Conservation (phyloP, 37 sponge, comb jelly and placozoan genomes). For the Theonella swinhoei region DNA sequence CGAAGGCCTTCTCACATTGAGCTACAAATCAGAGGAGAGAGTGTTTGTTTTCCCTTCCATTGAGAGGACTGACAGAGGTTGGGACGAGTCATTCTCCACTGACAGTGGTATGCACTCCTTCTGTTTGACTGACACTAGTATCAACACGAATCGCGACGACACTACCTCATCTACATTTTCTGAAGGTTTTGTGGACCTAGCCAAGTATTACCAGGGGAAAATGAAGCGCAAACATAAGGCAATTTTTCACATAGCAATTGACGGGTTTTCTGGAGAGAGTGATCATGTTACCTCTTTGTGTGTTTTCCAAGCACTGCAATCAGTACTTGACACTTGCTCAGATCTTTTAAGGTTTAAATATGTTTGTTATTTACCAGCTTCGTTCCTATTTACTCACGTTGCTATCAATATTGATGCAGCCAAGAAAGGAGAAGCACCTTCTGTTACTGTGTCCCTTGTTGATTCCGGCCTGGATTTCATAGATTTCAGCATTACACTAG, state of each 20-base stretch:
- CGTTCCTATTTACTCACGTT: neutral
- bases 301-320: neutral
- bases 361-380: neutral
- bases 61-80: neutral
- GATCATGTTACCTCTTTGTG: too few relatives aligned
- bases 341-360: neutral
- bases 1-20: slow-evolving; percentile 25
- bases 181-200: neutral
- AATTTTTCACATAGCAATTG: neutral
- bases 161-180: neutral
- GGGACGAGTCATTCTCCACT: neutral
- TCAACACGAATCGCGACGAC: neutral
- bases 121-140: slow-evolving; percentile 16
- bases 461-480: too few relatives aligned
- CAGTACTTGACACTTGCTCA: neutral
- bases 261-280: neutral
- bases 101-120: neutral
- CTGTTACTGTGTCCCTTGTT: neutral
- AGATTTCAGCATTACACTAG: neutral
- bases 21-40: slow-evolving; percentile 12
- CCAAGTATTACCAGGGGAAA: neutral
- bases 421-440: neutral
- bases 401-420: neutral
- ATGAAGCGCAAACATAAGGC: neutral
- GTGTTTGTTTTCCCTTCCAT: slow-evolving; percentile 21